phyloP scores from a whole-genome alignment of 2,888 invertebrate species.

The Drosophila niveifrons region DNA sequence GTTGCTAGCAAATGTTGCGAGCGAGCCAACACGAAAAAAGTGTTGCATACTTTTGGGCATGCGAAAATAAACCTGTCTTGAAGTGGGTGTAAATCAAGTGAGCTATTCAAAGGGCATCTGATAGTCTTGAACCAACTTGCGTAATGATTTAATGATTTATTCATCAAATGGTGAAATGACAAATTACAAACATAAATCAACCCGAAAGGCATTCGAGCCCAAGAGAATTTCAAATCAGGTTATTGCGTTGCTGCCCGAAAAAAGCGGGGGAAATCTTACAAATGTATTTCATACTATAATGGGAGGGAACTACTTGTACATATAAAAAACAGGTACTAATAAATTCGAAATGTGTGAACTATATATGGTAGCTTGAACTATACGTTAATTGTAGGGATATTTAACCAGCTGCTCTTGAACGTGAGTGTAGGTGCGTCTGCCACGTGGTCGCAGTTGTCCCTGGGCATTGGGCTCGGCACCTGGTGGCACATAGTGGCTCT shows the following conservation, averaged over 20 bases:
- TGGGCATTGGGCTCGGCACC: slow-evolving; percentile 36
- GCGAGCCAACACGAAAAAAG: neutral
- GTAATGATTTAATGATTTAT: slow-evolving; percentile 3
- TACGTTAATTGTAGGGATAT: slow-evolving; percentile 54
- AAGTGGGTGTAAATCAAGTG: neutral
- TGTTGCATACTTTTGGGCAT: slow-evolving; percentile 35
- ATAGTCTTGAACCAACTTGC: neutral
- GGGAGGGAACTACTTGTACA: neutral
- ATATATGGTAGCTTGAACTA: neutral
- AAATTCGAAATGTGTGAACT: slow-evolving; percentile 22
- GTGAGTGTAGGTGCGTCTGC: slow-evolving; percentile 38
- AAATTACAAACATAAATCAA: neutral
- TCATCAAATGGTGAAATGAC: neutral
- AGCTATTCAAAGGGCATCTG: neutral
- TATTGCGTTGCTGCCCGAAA: neutral
- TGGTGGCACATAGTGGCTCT: slow-evolving; percentile 25
- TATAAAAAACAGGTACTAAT: slow-evolving; percentile 21
- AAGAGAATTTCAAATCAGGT: neutral
- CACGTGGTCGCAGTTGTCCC: slow-evolving; percentile 47
- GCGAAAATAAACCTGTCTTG: neutral
- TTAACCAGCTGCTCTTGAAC: slow-evolving; percentile 33
- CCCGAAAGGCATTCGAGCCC: neutral
- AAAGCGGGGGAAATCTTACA: neutral
- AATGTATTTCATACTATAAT: slow-evolving; percentile 12
- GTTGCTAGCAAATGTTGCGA: slow-evolving; percentile 8